Evolutionary conservation across 2,797 vertebrate species (phyloP).

Genomic region (Zenarchopterus dispar): DNA sequence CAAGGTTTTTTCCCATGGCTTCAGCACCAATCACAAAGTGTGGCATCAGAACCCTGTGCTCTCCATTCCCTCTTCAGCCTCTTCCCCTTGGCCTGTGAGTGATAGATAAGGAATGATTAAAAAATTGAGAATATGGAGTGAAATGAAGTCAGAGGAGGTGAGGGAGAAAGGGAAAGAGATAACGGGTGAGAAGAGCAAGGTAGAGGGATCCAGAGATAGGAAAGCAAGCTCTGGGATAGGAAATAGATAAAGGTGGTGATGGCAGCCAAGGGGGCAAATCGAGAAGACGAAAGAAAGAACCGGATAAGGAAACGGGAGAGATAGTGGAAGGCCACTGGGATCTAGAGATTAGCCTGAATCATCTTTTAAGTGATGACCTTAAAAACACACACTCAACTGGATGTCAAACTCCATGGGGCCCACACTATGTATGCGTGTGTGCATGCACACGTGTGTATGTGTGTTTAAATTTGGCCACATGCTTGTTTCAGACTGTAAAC

Average conservation of each 20-base stretch:
- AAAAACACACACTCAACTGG: constrained; percentile 75
- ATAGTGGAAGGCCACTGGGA: constrained; percentile 60
- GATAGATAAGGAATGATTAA: constrained; percentile 61
- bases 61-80: constrained; percentile 19
- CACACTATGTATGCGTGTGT: neutral
- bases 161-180: constrained; percentile 27
- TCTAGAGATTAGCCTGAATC: constrained; percentile 77
- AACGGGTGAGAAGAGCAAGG: constrained; percentile 19
- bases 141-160: constrained; percentile 48
- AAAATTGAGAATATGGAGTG: constrained; percentile 58
- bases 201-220: constrained; percentile 51
- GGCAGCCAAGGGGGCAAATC: constrained; percentile 52
- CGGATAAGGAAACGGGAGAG: constrained; percentile 59
- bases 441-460: constrained; percentile 6
- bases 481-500: constrained; percentile 20
- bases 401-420: constrained; percentile 48
- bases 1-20: constrained; percentile 18
- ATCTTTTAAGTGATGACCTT: constrained; percentile 82
- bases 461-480: constrained; percentile 15
- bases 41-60: constrained; percentile 14
- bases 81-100: constrained; percentile 44
- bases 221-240: constrained; percentile 45
- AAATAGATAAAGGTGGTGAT: constrained; percentile 63
- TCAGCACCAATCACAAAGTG: constrained; percentile 38
- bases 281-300: constrained; percentile 45